Conservation (phyloP, 1,140 invertebrate species). For the Araneus ventricosus region DNA sequence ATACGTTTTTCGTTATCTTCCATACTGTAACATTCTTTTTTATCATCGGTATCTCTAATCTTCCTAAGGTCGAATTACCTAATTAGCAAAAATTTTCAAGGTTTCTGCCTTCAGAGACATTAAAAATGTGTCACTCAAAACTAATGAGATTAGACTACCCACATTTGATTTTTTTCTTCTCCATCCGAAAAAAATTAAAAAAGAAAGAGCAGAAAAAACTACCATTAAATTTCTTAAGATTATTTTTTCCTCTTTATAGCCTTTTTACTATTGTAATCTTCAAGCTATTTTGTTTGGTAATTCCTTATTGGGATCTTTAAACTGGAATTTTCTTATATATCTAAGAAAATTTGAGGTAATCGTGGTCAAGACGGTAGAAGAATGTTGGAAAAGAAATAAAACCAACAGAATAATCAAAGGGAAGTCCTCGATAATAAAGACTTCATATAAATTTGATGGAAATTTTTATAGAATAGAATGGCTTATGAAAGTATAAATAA, state of each 20-base stretch:
- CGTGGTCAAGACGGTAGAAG: background rate
- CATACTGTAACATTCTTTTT: slow-evolving; percentile 50
- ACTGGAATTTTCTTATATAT: background rate
- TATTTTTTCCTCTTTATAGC: background rate
- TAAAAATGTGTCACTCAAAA: slow-evolving; percentile 41
- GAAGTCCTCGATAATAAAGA: too few relatives aligned
- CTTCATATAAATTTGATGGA: too few relatives aligned
- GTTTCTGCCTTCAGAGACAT: slow-evolving; percentile 5
- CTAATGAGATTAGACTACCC: slow-evolving; percentile 33
- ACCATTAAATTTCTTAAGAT: background rate
- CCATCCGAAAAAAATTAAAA: background rate
- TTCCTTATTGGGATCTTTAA: background rate
- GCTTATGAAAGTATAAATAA: too few relatives aligned
- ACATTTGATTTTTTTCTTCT: background rate
- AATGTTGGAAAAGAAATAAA: too few relatives aligned
- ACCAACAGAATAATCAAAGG: too few relatives aligned
- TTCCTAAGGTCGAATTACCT: slow-evolving; percentile 42
- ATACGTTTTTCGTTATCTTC: slow-evolving; percentile 48
- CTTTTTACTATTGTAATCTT: background rate
- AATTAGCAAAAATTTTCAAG: slow-evolving; percentile 47
- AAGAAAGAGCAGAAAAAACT: background rate
- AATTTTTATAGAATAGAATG: too few relatives aligned
- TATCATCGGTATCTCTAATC: background rate
- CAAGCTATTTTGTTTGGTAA: too few relatives aligned
- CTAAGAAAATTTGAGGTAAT: background rate